Conservation (phyloP, 2,113 vertebrate genomes). For the Podocnemis expansa region DNA sequence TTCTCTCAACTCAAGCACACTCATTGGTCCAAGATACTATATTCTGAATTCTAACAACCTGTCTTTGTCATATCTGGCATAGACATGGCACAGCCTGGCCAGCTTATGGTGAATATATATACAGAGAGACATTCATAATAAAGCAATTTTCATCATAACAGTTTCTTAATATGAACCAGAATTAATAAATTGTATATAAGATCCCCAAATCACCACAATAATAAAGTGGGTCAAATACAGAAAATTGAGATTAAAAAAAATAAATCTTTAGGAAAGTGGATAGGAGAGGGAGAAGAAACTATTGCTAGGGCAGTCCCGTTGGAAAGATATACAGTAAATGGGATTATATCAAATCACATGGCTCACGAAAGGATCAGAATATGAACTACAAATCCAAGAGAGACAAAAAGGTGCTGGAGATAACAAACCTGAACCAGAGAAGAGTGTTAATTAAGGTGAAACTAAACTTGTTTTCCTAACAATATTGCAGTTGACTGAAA, state of each 20-base stretch:
- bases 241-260: neutral
- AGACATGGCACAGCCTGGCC: neutral
- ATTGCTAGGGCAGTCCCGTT: neutral
- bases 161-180: neutral
- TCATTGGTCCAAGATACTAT: neutral
- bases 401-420: neutral
- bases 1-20: neutral
- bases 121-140: neutral
- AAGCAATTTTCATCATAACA: neutral
- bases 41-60: neutral
- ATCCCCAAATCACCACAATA: neutral
- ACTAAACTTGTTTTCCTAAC: neutral
- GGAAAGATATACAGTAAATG: neutral
- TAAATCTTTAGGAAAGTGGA: neutral
- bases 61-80: neutral
- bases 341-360: conserved; percentile 17
- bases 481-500: neutral
- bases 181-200: neutral
- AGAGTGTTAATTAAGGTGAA: neutral
- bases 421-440: neutral
- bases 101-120: neutral
- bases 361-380: neutral
- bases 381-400: neutral
- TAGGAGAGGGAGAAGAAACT: neutral
- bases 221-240: neutral